phyloP scores from a whole-genome alignment of 2,797 vertebrate genomes.

The Intellagama lesueurii region DNA sequence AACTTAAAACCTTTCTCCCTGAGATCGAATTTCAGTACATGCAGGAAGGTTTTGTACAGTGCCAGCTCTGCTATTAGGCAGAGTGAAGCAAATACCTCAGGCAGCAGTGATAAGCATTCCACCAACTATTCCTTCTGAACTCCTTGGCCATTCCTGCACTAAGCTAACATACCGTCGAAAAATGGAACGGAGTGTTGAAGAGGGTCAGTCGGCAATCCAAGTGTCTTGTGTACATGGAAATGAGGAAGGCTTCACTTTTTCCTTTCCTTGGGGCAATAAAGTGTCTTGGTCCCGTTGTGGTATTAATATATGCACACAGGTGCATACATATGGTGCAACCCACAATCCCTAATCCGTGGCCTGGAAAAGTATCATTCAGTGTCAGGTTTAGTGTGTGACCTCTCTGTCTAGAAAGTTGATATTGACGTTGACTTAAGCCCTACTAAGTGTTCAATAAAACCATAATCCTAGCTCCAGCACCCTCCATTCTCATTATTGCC shows the following conservation, averaged over 20 bases:
- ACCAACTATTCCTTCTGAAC: background rate
- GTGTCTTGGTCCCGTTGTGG: background rate
- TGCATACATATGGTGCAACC: background rate
- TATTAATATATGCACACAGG: too few relatives aligned
- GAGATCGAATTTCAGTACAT: background rate
- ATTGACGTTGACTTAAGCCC: background rate
- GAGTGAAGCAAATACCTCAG: background rate
- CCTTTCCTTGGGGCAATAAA: background rate
- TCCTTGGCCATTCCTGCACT: background rate
- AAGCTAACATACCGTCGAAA: background rate
- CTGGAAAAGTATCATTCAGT: too few relatives aligned
- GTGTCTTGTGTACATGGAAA: background rate
- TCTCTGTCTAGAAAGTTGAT: background rate
- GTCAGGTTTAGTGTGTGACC: too few relatives aligned
- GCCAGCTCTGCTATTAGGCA: background rate
- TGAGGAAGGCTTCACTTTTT: background rate
- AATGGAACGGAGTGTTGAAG: background rate
- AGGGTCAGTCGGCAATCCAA: background rate
- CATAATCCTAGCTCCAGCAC: too few relatives aligned
- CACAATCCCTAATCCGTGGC: background rate
- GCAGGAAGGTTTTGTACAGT: too few relatives aligned
- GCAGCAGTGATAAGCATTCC: background rate
- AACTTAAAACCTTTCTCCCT: background rate
- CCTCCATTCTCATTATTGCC: too few relatives aligned
- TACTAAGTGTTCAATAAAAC: too few relatives aligned